phyloP scores from a whole-genome alignment of 2,888 invertebrate species.

The Neoascia interrupta region DNA sequence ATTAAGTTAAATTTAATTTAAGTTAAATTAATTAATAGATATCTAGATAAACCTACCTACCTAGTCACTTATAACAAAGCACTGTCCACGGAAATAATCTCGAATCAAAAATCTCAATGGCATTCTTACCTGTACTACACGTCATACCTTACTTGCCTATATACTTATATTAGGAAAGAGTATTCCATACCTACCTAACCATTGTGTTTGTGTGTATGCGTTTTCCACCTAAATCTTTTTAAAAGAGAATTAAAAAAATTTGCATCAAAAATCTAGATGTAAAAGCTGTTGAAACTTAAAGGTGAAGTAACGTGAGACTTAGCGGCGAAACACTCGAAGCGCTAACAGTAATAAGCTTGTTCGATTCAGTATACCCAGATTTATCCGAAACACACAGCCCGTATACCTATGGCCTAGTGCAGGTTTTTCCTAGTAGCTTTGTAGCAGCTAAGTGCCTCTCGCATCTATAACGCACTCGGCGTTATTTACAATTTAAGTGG shows the following conservation, averaged over 20 bases:
- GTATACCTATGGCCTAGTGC: slow-evolving; percentile 32
- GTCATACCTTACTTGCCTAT: no score
- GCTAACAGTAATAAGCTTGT: slow-evolving; percentile 63
- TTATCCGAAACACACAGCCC: slow-evolving; percentile 33
- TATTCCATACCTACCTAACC: no score
- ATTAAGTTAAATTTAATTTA: no score
- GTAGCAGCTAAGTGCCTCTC: slow-evolving; percentile 62
- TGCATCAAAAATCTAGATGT: slow-evolving; percentile 8
- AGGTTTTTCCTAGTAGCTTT: slow-evolving; percentile 62
- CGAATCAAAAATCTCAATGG: no score
- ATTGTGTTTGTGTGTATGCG: no score
- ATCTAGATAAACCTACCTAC: no score
- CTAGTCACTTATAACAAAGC: no score
- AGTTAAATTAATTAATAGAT: no score
- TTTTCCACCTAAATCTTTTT: no score
- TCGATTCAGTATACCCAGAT: slow-evolving; percentile 42
- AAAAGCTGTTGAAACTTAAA: slow-evolving; percentile 13
- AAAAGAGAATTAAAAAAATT: background rate
- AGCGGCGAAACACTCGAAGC: slow-evolving; percentile 37
- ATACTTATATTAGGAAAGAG: no score
- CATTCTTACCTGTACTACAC: no score
- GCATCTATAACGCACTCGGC: slow-evolving; percentile 66
- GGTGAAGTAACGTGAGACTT: slow-evolving; percentile 36
- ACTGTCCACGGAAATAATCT: no score
- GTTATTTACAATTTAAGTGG: slow-evolving; percentile 71